Evolutionary conservation across 2,113 vertebrate species (phyloP), one percentile per base, ranked within the genome.

Genomic region (Petromus typicus): DNA sequence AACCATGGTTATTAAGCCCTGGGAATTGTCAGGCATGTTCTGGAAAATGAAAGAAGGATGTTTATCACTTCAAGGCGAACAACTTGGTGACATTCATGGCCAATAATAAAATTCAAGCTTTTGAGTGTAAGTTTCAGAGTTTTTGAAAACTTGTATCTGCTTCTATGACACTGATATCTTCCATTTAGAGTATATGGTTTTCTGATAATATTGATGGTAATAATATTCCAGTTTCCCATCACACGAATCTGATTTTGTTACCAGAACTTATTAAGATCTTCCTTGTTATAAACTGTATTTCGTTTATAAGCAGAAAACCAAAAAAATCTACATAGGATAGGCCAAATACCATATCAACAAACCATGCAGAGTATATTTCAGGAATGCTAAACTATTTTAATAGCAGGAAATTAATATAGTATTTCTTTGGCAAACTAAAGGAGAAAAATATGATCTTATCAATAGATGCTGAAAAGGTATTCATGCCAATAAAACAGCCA

Each of bases 321-420:
- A 96, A 86, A 63, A 64, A 87, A 16, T 84, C 54, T 67, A 87
- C 51, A 66, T 84, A 73, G 67, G 63, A 40, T 48, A 90, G 43
- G 48, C 54, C 32, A 92, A 92, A 57, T 13, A 45, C 3, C 40
- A 10, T 61, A 54, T 79, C 40, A 66, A 54, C 54, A 93, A 86
- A 71, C 43, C 57, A 84, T 7, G 32, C 57, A 45, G 37, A 1
- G 23, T 83, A 93, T 83, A 91, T 64, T 80, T 7, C 37, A 91
- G 43, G 57, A 75, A 95, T 61, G 54, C n/a, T 43, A 92, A 87
- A 66, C 10, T 76, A 89, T 71, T 95, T 78, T 48, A 63, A 69
- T 48, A 57, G 43, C 27, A 87, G n/a, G 27, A 92, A 75, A 92
- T 37, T 27, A 87, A 82, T 11, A 90, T 51, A 30, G 7, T 7